Evolutionary conservation across 2,113 vertebrate genomes (phyloP).

Genomic region (Chloroceryle aenea): DNA sequence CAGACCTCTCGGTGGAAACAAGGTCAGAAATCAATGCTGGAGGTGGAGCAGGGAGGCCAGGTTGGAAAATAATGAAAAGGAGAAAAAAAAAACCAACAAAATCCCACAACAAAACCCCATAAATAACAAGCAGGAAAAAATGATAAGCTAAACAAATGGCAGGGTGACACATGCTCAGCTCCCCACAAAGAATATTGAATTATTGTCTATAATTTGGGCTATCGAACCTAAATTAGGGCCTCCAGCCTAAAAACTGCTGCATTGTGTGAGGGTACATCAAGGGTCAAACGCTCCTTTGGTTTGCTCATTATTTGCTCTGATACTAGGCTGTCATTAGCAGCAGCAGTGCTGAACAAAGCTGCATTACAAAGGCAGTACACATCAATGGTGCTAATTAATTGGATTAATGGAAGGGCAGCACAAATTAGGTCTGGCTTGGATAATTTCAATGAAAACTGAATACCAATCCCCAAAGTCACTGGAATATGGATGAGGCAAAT

Average conservation of each 20-base stretch:
- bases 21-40: conserved; percentile 69
- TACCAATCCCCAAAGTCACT: conserved; percentile 87
- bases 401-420: conserved; percentile 95
- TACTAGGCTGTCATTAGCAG: conserved; percentile 74
- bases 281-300: conserved; percentile 76
- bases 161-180: conserved; percentile 17
- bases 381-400: conserved; percentile 97
- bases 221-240: conserved; percentile 33
- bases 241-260: conserved; percentile 17
- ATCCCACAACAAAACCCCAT: neutral
- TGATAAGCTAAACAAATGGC: conserved; percentile 21
- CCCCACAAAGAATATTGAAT: conserved; percentile 44
- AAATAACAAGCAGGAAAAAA: conserved; percentile 8
- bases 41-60: conserved; percentile 57
- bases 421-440: conserved; percentile 87
- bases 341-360: conserved; percentile 84
- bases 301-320: conserved; percentile 72
- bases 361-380: conserved; percentile 84
- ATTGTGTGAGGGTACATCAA: conserved; percentile 46
- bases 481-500: conserved; percentile 98
- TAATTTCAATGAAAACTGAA: conserved; percentile 90
- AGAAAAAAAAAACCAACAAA: neutral
- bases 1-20: conserved; percentile 32
- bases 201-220: conserved; percentile 59
- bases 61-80: conserved; percentile 40